phyloP scores from a whole-genome alignment of 2,113 vertebrate species.

The Heterocephalus glaber region DNA sequence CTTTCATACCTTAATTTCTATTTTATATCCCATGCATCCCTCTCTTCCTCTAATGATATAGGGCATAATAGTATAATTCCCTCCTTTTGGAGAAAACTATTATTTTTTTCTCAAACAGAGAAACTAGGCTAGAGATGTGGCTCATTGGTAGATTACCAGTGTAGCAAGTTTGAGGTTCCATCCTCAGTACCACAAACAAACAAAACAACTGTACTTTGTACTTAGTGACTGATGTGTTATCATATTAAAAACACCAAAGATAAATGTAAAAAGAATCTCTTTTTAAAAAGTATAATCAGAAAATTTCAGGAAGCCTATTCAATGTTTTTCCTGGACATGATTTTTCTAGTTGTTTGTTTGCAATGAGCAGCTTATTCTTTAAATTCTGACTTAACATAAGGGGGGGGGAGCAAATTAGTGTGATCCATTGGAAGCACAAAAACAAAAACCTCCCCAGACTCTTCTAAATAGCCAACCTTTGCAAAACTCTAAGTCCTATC shows the following conservation, averaged over 20 bases:
- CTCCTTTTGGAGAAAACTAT: neutral
- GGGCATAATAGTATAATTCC: neutral
- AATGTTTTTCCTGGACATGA: neutral
- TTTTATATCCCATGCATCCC: neutral
- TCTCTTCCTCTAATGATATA: neutral
- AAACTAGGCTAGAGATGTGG: neutral
- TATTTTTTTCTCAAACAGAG: neutral
- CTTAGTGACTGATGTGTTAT: neutral
- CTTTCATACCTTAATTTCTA: neutral
- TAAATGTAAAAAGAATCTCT: neutral
- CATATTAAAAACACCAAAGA: neutral
- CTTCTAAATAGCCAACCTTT: slow-evolving; percentile 59
- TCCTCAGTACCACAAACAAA: neutral
- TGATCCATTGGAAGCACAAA: slow-evolving; percentile 48
- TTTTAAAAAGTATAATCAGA: neutral
- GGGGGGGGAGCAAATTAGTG: slow-evolving; percentile 1
- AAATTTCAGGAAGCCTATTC: slow-evolving; percentile 20
- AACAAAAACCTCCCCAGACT: slow-evolving; percentile 58
- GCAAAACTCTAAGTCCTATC: slow-evolving; percentile 70
- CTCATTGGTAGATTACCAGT: neutral
- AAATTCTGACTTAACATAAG: slow-evolving; percentile 53
- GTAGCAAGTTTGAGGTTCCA: neutral
- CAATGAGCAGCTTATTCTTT: slow-evolving; percentile 45
- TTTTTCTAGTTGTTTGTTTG: slow-evolving; percentile 2
- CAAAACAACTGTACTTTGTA: neutral